A percentile compares a stretch with the other conserved stretches of the same genome.
Conservation (phyloP, 1,140 invertebrate species). For the Meteorus sp. region DNA sequence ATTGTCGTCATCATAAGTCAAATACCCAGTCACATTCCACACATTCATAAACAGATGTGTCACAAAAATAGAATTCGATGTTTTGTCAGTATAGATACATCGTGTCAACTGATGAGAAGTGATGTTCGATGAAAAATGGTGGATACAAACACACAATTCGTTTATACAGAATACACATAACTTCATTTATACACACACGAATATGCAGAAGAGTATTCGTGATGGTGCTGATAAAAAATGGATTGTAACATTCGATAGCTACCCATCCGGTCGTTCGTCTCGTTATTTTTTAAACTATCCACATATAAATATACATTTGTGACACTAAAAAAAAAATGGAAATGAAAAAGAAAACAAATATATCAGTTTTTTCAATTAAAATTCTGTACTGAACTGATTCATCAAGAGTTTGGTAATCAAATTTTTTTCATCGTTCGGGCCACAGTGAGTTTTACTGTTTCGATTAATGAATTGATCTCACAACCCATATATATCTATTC, state of each 20-base stretch:
- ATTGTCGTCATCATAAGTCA: too few relatives aligned
- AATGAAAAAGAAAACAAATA: constrained; percentile 8
- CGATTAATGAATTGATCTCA: constrained; percentile 11
- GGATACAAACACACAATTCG: neutral
- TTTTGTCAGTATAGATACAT: too few relatives aligned
- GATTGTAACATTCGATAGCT: constrained; percentile 4
- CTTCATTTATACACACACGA: too few relatives aligned
- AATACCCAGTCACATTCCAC: too few relatives aligned
- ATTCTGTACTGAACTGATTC: constrained; percentile 19
- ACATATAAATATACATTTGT: neutral
- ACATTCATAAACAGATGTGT: too few relatives aligned
- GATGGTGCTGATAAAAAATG: constrained; percentile 3
- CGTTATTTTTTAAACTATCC: neutral
- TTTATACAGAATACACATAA: too few relatives aligned
- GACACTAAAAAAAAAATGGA: neutral
- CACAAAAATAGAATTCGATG: too few relatives aligned
- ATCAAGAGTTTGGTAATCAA: constrained; percentile 15
- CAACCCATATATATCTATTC: too few relatives aligned
- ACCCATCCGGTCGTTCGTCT: neutral
- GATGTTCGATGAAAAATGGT: neutral
- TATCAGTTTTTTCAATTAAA: constrained; percentile 15
- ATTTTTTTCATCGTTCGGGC: neutral
- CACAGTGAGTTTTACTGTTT: neutral
- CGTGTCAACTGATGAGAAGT: too few relatives aligned
- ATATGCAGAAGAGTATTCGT: neutral